These are phyloP conservation scores for Sweltsa coloradensis DNA, from an alignment of 1,140 invertebrate species.

Conservation along the genomic window DNA sequence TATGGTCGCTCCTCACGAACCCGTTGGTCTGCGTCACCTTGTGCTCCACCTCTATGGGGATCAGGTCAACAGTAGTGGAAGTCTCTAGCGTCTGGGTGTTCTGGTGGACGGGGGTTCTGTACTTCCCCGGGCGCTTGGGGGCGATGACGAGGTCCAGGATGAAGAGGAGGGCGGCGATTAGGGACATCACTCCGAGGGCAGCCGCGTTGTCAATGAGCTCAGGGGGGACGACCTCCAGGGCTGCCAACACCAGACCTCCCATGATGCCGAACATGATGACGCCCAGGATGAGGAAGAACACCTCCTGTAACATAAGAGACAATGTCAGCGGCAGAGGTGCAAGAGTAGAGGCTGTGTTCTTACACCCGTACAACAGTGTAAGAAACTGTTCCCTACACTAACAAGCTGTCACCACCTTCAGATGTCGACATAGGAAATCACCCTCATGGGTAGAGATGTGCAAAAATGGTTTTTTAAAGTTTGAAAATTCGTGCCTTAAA, in stretches of 20 bases:
- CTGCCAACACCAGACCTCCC: constrained; percentile 51
- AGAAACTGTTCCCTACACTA: too few species aligned
- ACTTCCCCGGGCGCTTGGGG: constrained; percentile 34
- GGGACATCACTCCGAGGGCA: constrained; percentile 50
- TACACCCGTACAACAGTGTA: too few species aligned
- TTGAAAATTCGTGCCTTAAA: too few species aligned
- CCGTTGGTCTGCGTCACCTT: constrained; percentile 9
- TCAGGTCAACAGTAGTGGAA: neutral
- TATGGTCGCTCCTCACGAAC: too few species aligned
- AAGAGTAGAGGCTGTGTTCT: too few species aligned
- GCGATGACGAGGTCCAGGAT: constrained; percentile 48
- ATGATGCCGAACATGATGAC: constrained; percentile 50
- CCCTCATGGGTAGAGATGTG: too few species aligned
- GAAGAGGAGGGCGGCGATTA: constrained; percentile 51
- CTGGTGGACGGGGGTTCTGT: constrained; percentile 49
- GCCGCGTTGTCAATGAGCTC: constrained; percentile 55
- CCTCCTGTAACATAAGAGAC: constrained; percentile 45
- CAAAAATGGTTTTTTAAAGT: too few species aligned
- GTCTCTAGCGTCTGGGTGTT: constrained; percentile 50
- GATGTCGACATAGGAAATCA: too few species aligned
- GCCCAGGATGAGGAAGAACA: constrained; percentile 49
- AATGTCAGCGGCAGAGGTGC: too few species aligned
- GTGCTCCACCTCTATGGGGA: neutral
- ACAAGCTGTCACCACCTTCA: too few species aligned
- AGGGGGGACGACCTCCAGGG: constrained; percentile 51